These are phyloP conservation scores for Chaetorhynchus papuensis DNA, from an alignment of 2,113 vertebrate genomes.

Conservation along the genomic window DNA sequence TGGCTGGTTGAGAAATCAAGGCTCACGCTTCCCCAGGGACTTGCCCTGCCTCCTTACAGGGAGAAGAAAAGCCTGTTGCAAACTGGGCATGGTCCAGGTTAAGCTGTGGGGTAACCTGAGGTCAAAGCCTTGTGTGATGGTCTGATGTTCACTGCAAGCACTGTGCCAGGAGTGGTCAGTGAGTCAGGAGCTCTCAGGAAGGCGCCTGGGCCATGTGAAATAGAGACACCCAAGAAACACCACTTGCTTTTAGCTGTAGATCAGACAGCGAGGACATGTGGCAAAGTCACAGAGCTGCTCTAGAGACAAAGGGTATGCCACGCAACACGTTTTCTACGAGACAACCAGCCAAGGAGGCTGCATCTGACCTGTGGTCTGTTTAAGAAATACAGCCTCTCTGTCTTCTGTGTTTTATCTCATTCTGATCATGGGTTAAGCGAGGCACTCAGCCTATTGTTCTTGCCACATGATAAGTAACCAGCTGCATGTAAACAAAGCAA, in stretches of 20 bases:
- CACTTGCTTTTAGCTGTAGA: not conserved
- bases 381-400: not conserved
- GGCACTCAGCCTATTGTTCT: conserved; percentile 67
- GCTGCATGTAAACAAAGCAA: conserved; percentile 63
- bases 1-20: not conserved
- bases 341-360: not conserved
- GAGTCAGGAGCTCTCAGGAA: not conserved
- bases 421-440: conserved; percentile 20
- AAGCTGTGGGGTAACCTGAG: not conserved
- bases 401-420: conserved; percentile 57
- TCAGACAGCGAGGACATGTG: not conserved
- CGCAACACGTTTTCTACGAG: not conserved
- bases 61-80: not conserved
- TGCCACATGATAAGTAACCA: conserved; percentile 56
- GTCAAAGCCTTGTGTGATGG: not conserved
- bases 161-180: not conserved
- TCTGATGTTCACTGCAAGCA: not conserved
- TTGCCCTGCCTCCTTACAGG: not conserved
- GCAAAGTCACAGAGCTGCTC: not conserved
- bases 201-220: not conserved
- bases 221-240: not conserved
- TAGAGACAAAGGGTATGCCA: not conserved
- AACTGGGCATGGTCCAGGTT: not conserved
- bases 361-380: not conserved
- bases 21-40: not conserved